phyloP scores from a whole-genome alignment of 92 coral and sea anemone species.

The Chrysogorgia sp. region DNA sequence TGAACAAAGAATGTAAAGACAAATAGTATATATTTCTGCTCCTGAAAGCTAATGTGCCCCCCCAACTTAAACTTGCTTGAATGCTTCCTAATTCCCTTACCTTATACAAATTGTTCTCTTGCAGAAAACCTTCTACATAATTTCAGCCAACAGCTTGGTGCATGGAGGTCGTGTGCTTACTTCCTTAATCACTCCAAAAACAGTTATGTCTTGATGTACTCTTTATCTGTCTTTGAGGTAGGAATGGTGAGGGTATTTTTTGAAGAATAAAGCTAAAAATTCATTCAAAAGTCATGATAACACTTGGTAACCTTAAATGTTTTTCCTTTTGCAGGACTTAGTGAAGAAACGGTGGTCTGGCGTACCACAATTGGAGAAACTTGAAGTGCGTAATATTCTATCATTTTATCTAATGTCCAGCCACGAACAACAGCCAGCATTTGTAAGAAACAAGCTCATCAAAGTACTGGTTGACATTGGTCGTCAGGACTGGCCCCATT shows the following conservation, averaged over 20 bases:
- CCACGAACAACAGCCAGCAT: constrained; percentile 76
- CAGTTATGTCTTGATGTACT: constrained; percentile 91
- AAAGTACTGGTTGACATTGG: constrained; percentile 92
- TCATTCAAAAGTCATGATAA: background rate
- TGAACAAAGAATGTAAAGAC: too few relatives aligned
- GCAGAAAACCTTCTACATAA: constrained; percentile 86
- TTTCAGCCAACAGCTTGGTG: constrained; percentile 94
- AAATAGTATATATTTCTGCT: too few relatives aligned
- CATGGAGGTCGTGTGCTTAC: constrained; percentile 94
- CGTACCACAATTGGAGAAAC: constrained; percentile 78
- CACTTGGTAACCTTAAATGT: background rate
- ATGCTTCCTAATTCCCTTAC: background rate
- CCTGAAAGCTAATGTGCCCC: too few relatives aligned
- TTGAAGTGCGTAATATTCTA: constrained; percentile 79
- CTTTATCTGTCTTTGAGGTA: constrained; percentile 98
- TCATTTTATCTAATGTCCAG: constrained; percentile 78
- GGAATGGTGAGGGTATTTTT: background rate
- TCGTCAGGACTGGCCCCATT: constrained; percentile 97
- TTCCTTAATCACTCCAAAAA: constrained; percentile 84
- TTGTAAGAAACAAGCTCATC: constrained; percentile 84
- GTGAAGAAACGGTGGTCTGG: constrained; percentile 98
- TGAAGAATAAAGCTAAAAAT: too few relatives aligned
- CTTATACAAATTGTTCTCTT: background rate
- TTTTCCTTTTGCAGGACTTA: constrained; percentile 57
- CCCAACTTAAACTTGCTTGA: too few relatives aligned